Conservation (phyloP, 2,888 invertebrate genomes). For the Xanthostigma xanthostigma region DNA sequence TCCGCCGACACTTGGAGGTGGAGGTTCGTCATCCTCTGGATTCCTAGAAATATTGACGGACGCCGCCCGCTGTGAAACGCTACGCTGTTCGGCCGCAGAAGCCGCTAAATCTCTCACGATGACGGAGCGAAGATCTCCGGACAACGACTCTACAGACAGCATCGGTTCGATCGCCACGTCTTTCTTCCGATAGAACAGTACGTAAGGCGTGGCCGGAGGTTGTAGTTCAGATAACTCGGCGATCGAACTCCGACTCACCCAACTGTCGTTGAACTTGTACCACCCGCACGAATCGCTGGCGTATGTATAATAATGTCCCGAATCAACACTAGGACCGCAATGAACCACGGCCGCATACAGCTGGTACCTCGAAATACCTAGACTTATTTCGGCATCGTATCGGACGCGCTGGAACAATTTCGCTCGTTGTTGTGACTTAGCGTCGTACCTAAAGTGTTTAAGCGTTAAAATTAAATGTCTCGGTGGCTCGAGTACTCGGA, state of each 20-base stretch:
- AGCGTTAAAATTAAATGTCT: conserved; percentile 65
- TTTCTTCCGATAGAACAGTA: conserved; percentile 53
- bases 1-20: conserved; percentile 35
- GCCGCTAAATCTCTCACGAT: conserved; percentile 23
- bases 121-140: conserved; percentile 19
- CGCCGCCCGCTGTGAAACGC: conserved; percentile 16
- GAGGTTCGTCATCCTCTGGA: conserved; percentile 33
- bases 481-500: conserved; percentile 56
- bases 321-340: conserved; percentile 66
- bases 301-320: conserved; percentile 78
- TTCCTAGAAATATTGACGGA: conserved; percentile 21
- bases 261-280: conserved; percentile 69
- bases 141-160: conserved; percentile 19
- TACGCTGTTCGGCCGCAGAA: conserved; percentile 19
- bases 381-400: conserved; percentile 29
- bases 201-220: conserved; percentile 67
- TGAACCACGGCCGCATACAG: conserved; percentile 77
- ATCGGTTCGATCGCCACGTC: conserved; percentile 22
- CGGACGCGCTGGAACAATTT: conserved; percentile 50
- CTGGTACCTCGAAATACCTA: conserved; percentile 38
- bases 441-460: conserved; percentile 65
- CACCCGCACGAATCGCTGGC: conserved; percentile 54
- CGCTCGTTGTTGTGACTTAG: conserved; percentile 55
- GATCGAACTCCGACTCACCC: conserved; percentile 41
- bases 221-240: conserved; percentile 46